These are phyloP conservation scores for Pardosa pseudoannulata DNA, from an alignment of 2,888 invertebrate genomes.

Conservation along the genomic window DNA sequence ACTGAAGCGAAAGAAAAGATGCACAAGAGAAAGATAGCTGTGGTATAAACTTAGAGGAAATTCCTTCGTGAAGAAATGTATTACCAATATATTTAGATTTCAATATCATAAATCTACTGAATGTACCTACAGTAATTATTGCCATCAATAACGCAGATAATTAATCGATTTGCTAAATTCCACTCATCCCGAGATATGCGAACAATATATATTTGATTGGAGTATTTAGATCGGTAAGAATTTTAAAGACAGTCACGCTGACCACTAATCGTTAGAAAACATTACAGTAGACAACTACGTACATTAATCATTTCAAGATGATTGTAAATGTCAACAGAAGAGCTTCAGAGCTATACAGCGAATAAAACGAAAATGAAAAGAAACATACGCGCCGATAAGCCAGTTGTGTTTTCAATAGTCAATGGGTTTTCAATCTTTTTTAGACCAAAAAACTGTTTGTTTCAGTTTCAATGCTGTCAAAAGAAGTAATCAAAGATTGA, in stretches of 20 bases:
- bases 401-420: conserved; percentile 14
- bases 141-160: too few species aligned
- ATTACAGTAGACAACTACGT: background rate
- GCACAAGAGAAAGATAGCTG: too few species aligned
- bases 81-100: too few species aligned
- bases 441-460: background rate
- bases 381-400: conserved; percentile 5
- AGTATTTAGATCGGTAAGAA: background rate
- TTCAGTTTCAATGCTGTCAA: background rate
- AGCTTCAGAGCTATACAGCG: background rate
- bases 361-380: conserved; percentile 1
- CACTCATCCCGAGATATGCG: too few species aligned
- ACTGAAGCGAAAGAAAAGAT: too few species aligned
- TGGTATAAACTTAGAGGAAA: too few species aligned
- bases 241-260: background rate
- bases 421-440: background rate
- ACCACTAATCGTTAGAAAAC: background rate
- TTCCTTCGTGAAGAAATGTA: too few species aligned
- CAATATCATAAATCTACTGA: too few species aligned
- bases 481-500: conserved; percentile 3
- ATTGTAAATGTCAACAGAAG: conserved; percentile 10
- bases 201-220: too few species aligned
- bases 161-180: too few species aligned
- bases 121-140: too few species aligned
- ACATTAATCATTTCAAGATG: conserved; percentile 19